A percentile compares a stretch with the other conserved stretches of the same genome.
Conservation (phyloP, 2,797 vertebrate genomes). For the Bufotes viridis region DNA sequence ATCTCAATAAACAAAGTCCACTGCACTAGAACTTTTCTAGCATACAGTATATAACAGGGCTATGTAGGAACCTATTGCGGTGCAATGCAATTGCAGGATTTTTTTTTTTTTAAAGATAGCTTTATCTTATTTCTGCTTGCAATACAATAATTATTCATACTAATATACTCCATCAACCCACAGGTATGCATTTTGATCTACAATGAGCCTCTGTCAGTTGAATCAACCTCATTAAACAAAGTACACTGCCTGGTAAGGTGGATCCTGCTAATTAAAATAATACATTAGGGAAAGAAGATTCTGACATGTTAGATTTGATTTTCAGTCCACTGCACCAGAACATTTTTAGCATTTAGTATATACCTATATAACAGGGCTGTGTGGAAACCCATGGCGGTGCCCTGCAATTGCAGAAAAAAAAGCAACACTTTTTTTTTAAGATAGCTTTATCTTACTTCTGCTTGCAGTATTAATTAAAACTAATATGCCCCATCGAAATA, state of each 20-base stretch:
- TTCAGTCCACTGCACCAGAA: background rate
- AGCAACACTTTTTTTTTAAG: too few relatives aligned
- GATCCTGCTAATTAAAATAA: too few relatives aligned
- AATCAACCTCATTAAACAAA: too few relatives aligned
- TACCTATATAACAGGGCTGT: background rate
- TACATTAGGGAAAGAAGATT: background rate
- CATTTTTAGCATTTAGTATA: background rate
- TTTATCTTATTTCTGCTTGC: background rate
- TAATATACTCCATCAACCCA: background rate
- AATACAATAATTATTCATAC: background rate
- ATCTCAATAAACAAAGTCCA: background rate
- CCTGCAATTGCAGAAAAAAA: too few relatives aligned
- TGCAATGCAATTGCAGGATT: background rate
- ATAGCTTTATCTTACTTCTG: background rate
- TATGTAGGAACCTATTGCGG: background rate
- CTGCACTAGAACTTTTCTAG: background rate
- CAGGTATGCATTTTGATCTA: too few relatives aligned
- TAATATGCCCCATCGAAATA: too few relatives aligned
- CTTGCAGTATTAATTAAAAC: background rate
- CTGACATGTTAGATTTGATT: background rate
- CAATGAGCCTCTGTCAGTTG: too few relatives aligned
- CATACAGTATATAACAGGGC: background rate
- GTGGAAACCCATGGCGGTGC: background rate
- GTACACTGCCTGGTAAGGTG: background rate
- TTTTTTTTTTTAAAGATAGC: background rate